Evolutionary conservation across 2,888 invertebrate genomes (phyloP).

Genomic region (Oasisia sp.): DNA sequence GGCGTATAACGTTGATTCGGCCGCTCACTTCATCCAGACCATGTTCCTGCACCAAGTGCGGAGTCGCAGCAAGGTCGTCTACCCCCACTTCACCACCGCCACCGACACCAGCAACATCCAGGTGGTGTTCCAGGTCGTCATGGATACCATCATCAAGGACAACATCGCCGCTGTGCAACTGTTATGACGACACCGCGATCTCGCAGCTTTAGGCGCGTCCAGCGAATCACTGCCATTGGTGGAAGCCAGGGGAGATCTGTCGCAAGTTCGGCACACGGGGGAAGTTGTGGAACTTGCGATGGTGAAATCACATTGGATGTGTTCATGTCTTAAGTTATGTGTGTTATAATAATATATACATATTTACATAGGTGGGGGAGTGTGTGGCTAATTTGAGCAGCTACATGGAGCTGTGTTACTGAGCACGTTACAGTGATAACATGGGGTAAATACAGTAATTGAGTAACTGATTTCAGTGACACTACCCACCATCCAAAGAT

Average conservation of each 20-base stretch:
- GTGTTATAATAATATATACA: background rate
- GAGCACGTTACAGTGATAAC: background rate
- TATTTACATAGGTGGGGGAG: background rate
- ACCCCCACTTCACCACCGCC: slow-evolving; percentile 76
- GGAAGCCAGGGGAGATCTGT: background rate
- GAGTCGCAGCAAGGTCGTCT: slow-evolving; percentile 72
- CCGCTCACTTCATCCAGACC: slow-evolving; percentile 74
- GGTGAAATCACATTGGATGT: background rate
- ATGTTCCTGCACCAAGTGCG: slow-evolving; percentile 72
- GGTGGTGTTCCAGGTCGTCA: slow-evolving; percentile 75
- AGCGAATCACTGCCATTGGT: slow-evolving; percentile 6
- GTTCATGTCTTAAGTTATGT: background rate
- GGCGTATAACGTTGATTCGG: slow-evolving; percentile 74
- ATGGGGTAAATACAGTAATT: background rate
- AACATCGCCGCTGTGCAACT: slow-evolving; percentile 72
- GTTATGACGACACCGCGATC: slow-evolving; percentile 34
- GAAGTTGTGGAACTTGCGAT: background rate
- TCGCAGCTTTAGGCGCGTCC: background rate
- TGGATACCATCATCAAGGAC: slow-evolving; percentile 75
- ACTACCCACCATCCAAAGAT: background rate
- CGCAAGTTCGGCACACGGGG: background rate
- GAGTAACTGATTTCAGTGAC: background rate
- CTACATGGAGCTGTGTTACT: too few species aligned
- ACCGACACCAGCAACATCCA: slow-evolving; percentile 76
- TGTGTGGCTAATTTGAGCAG: background rate